A percentile compares a stretch with the other conserved stretches of the same genome.
Conservation (phyloP, 2,888 invertebrate genomes). For the Fragum whitleyi region DNA sequence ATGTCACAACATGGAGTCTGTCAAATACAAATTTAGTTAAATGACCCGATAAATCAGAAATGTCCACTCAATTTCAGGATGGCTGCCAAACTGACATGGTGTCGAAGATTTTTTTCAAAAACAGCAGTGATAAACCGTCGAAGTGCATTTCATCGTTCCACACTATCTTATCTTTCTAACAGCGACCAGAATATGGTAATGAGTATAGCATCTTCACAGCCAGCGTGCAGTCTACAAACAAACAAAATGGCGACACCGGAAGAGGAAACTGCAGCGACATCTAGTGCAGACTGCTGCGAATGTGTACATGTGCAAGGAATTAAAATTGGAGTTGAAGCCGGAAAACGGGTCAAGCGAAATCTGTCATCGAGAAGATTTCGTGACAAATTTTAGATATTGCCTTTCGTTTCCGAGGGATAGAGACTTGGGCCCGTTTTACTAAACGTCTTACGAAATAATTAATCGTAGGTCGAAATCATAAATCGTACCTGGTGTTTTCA, state of each 20-base stretch:
- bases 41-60: too few species aligned
- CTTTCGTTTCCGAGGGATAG: too few species aligned
- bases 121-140: neutral
- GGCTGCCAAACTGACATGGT: conserved; percentile 14
- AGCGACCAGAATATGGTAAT: neutral
- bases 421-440: too few species aligned
- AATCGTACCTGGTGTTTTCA: too few species aligned
- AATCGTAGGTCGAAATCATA: too few species aligned
- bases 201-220: neutral
- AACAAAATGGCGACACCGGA: neutral
- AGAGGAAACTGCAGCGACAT: neutral
- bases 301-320: neutral
- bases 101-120: conserved; percentile 6
- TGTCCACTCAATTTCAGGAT: neutral
- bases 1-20: too few species aligned
- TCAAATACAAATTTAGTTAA: too few species aligned
- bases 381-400: neutral
- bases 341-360: neutral
- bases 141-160: neutral
- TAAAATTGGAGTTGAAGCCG: neutral
- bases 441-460: too few species aligned
- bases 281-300: neutral
- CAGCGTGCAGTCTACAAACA: neutral
- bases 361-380: neutral
- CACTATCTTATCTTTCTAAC: neutral